Conservation (phyloP, 2,113 vertebrate genomes). For the Xiphorhynchus elegans region DNA sequence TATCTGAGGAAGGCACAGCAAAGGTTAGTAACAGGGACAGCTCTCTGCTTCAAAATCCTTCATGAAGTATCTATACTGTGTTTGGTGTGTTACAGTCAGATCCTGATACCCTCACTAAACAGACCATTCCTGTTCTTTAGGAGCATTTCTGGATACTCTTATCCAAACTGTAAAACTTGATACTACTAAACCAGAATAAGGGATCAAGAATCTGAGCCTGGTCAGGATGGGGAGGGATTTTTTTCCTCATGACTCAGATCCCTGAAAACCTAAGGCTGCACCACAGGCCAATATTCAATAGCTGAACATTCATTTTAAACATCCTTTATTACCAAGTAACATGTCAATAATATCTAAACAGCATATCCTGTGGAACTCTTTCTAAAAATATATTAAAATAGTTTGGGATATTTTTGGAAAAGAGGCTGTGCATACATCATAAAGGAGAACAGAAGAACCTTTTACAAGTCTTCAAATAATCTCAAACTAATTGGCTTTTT, state of each 20-base stretch:
- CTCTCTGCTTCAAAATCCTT: not conserved
- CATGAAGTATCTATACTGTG: not conserved
- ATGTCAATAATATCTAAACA: not conserved
- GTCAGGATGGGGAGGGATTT: not conserved
- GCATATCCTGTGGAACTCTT: not conserved
- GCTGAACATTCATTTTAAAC: not conserved
- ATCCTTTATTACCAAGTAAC: not conserved
- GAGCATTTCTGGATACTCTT: not conserved
- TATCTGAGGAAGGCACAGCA: not conserved
- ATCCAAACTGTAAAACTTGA: not conserved
- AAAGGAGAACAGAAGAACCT: constrained; percentile 27
- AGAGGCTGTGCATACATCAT: not conserved
- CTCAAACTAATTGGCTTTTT: constrained; percentile 52
- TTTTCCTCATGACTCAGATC: not conserved
- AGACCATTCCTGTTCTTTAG: not conserved
- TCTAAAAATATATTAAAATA: not conserved
- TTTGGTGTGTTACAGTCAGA: not conserved
- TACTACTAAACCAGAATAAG: not conserved
- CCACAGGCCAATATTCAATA: not conserved
- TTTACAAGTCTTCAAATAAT: constrained; percentile 46
- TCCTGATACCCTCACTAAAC: not conserved
- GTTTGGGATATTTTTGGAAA: not conserved
- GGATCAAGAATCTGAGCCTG: not conserved
- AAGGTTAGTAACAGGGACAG: not conserved
- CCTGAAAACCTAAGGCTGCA: not conserved